phyloP scores from a whole-genome alignment of 1,140 invertebrate species.

The Cotesia typhae region DNA sequence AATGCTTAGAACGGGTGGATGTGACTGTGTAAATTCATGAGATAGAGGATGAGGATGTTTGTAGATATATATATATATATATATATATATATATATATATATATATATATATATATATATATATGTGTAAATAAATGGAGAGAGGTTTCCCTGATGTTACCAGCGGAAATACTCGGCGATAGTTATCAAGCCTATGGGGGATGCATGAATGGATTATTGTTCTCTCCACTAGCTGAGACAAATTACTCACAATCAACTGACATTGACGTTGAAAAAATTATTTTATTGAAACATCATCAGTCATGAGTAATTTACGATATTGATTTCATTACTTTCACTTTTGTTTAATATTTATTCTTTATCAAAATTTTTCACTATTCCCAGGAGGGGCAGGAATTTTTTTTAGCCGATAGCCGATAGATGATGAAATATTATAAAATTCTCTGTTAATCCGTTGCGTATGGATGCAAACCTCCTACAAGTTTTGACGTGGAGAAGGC shows the following conservation, averaged over 20 bases:
- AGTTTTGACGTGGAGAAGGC: conserved; percentile 21
- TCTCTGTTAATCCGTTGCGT: background rate
- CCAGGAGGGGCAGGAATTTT: background rate
- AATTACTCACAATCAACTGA: conserved; percentile 27
- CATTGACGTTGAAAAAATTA: background rate
- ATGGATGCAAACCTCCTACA: too few relatives aligned
- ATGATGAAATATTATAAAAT: background rate
- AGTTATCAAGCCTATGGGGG: conserved; percentile 26
- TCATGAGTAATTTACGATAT: conserved; percentile 23
- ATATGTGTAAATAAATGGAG: background rate
- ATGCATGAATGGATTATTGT: conserved; percentile 38
- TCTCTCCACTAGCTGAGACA: conserved; percentile 27
- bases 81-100: too few relatives aligned
- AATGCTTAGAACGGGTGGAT: too few relatives aligned
- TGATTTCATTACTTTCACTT: background rate
- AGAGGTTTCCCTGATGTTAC: conserved; percentile 6
- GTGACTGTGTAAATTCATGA: background rate
- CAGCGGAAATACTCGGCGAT: conserved; percentile 26
- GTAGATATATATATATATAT: background rate
- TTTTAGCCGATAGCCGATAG: background rate
- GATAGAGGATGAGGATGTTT: background rate
- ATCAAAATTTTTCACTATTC: background rate
- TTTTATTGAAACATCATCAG: conserved; percentile 10
- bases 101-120: background rate
- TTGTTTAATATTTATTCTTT: background rate